Evolutionary conservation across 2,797 vertebrate species (phyloP).

Genomic region (Tamandua tetradactyla): DNA sequence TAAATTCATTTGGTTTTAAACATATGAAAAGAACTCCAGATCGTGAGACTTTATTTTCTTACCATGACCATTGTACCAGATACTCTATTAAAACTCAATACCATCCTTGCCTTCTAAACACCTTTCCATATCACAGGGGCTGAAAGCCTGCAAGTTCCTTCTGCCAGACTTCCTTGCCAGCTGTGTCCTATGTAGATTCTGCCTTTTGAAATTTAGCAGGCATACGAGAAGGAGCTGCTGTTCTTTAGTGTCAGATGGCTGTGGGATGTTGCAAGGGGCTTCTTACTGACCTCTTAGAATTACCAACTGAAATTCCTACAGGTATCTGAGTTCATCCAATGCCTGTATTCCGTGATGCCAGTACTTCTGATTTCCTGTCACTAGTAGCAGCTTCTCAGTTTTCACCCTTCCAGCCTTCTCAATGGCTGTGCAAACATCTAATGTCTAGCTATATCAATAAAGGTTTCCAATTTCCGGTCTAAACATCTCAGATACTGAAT

Average conservation of each 20-base stretch:
- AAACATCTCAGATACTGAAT: not conserved
- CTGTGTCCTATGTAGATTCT: not conserved
- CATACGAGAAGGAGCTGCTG: not conserved
- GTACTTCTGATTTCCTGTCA: not conserved
- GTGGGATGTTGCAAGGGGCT: not conserved
- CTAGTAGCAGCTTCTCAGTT: not conserved
- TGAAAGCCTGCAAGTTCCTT: not conserved
- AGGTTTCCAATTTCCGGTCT: not conserved
- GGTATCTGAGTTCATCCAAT: not conserved
- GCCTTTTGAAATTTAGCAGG: not conserved
- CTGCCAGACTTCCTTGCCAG: not conserved
- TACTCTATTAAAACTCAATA: not conserved
- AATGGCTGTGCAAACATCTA: not conserved
- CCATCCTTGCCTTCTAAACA: not conserved
- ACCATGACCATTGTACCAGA: not conserved
- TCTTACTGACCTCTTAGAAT: not conserved
- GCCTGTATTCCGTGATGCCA: not conserved
- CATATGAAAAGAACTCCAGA: not conserved
- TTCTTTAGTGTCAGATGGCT: not conserved
- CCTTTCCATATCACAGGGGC: not conserved
- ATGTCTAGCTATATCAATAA: not conserved
- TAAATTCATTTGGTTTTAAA: not conserved
- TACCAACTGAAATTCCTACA: too few species aligned
- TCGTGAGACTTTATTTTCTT: not conserved
- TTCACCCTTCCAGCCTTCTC: not conserved